These are phyloP conservation scores for Sebastes dallii DNA, from an alignment of 2,797 vertebrate genomes.

Conservation along the genomic window DNA sequence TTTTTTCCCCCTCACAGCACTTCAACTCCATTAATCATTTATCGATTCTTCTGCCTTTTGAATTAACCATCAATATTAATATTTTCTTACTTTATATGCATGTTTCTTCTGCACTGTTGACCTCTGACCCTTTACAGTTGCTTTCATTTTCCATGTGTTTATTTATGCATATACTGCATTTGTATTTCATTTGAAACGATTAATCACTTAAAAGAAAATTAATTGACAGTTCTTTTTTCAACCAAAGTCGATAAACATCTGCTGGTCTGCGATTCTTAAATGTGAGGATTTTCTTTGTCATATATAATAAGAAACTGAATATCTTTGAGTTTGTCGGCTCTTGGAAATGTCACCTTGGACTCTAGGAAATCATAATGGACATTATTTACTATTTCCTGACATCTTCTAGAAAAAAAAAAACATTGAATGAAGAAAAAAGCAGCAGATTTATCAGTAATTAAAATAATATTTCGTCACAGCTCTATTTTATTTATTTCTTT, in stretches of 20 bases:
- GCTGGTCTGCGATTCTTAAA: background rate
- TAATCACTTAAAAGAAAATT: background rate
- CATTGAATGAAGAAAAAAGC: background rate
- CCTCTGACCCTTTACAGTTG: background rate
- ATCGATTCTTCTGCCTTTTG: slow-evolving; percentile 1
- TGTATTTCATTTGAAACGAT: background rate
- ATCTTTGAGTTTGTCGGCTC: background rate
- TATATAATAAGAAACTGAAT: background rate
- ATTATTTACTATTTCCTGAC: background rate
- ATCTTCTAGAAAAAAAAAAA: background rate
- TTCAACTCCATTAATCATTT: slow-evolving; percentile 2
- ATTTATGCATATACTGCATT: background rate
- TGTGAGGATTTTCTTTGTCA: background rate
- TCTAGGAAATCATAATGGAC: background rate
- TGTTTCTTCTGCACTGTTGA: background rate
- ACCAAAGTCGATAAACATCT: background rate
- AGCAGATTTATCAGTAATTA: background rate
- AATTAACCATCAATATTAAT: slow-evolving; percentile 13
- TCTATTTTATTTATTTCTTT: background rate
- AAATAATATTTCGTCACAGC: background rate
- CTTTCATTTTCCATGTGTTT: background rate
- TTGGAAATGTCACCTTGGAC: background rate
- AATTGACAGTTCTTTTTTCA: background rate
- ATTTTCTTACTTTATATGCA: background rate
- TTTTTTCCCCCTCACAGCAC: background rate